phyloP scores from a whole-genome alignment of 2,888 invertebrate genomes.

The Cheiracanthium punctorium region DNA sequence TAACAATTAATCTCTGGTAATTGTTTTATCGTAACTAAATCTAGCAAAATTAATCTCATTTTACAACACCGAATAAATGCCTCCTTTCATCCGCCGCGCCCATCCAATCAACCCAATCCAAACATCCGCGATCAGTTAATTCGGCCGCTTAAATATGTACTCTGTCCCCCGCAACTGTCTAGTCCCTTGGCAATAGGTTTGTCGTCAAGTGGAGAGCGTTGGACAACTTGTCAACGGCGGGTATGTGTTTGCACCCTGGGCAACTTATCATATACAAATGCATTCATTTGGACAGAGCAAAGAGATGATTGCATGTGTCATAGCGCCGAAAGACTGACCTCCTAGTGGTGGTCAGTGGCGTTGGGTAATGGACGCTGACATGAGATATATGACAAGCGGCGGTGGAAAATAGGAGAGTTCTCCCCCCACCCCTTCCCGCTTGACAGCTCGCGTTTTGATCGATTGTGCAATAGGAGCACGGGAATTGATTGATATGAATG shows the following conservation, averaged over 20 bases:
- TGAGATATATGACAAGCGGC: not conserved
- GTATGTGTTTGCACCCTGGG: constrained; percentile 1
- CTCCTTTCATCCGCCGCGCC: too few species aligned
- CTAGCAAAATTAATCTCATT: too few species aligned
- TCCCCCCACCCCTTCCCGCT: too few species aligned
- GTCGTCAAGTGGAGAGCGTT: not conserved
- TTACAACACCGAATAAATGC: too few species aligned
- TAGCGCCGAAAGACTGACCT: constrained; percentile 58
- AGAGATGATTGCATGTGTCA: constrained; percentile 58
- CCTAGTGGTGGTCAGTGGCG: constrained; percentile 25
- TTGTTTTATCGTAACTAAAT: too few species aligned
- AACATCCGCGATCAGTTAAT: not conserved
- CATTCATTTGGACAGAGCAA: not conserved
- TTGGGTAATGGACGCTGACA: not conserved
- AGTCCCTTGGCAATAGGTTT: not conserved
- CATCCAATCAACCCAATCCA: too few species aligned
- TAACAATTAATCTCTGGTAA: too few species aligned
- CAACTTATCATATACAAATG: constrained; percentile 1
- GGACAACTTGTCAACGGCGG: not conserved
- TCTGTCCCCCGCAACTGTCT: not conserved
- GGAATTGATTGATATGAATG: not conserved
- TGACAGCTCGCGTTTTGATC: not conserved
- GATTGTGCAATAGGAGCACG: not conserved
- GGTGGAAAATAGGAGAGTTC: not conserved
- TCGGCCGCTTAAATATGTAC: not conserved